Evolutionary conservation across 2,888 invertebrate species (phyloP).

Genomic region (Podabrus alpinus): DNA sequence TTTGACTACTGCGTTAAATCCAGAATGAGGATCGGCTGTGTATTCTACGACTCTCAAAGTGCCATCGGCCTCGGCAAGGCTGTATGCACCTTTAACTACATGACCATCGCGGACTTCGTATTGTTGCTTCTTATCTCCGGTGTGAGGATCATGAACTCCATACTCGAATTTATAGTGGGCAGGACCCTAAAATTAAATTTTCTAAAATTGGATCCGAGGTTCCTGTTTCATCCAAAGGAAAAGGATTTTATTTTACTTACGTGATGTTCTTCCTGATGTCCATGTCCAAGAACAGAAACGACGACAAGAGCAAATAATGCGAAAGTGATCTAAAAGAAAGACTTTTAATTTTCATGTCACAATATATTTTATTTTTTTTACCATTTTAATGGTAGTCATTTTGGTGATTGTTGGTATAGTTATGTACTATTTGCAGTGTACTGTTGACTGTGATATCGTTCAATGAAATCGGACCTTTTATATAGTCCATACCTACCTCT

Average conservation of each 20-base stretch:
- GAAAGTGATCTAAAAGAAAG: background rate
- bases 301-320: background rate
- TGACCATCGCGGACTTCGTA: constrained; percentile 42
- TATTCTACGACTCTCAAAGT: constrained; percentile 43
- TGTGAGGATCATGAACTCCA: constrained; percentile 43
- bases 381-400: background rate
- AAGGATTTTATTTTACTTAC: background rate
- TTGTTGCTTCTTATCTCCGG: constrained; percentile 44
- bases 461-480: background rate
- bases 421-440: background rate
- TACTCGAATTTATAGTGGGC: constrained; percentile 43
- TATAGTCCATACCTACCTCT: background rate
- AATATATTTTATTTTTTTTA: background rate
- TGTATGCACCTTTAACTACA: constrained; percentile 41
- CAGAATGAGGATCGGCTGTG: constrained; percentile 38
- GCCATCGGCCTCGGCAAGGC: constrained; percentile 44
- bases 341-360: background rate
- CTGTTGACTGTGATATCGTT: background rate
- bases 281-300: background rate
- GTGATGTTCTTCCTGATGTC: background rate
- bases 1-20: constrained; percentile 42
- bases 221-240: background rate
- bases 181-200: constrained; percentile 16
- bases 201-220: too few relatives aligned
- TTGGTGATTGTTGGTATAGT: background rate